These are phyloP conservation scores for Bombus polaris DNA, from an alignment of 1,140 invertebrate species.

Conservation along the genomic window DNA sequence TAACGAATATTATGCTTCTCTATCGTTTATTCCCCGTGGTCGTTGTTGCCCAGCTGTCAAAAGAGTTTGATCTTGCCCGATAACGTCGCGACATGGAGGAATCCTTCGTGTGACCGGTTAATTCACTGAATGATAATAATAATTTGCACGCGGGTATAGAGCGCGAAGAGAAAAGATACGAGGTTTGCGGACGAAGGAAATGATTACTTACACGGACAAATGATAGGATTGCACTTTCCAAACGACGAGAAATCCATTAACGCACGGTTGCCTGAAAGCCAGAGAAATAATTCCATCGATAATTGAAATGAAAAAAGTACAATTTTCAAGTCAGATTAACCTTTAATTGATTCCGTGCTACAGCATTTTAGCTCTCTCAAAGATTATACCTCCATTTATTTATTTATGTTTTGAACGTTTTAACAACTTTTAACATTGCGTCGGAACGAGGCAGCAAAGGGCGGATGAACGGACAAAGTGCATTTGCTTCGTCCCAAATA, in stretches of 20 bases:
- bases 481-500: not conserved
- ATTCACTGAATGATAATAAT: slow-evolving; percentile 12
- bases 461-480: not conserved
- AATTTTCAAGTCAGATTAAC: not conserved
- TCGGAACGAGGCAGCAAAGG: not conserved
- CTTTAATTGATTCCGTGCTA: not conserved
- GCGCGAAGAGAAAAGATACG: not conserved
- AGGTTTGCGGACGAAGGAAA: not conserved
- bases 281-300: slow-evolving; percentile 16
- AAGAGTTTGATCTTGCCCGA: not conserved
- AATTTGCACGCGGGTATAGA: no score
- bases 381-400: not conserved
- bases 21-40: slow-evolving; percentile 5
- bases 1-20: slow-evolving; percentile 44
- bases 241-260: slow-evolving; percentile 18
- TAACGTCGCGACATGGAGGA: not conserved
- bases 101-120: slow-evolving; percentile 20
- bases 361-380: not conserved
- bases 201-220: slow-evolving; percentile 33
- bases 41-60: slow-evolving; percentile 4
- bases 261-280: not conserved
- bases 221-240: not conserved
- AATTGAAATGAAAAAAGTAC: slow-evolving; percentile 17
- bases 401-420: not conserved
- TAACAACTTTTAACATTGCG: not conserved